Percentiles rank a stretch among this genome's conserved stretches.
Conservation (phyloP, 2,888 invertebrate genomes). For the Patella depressa region DNA sequence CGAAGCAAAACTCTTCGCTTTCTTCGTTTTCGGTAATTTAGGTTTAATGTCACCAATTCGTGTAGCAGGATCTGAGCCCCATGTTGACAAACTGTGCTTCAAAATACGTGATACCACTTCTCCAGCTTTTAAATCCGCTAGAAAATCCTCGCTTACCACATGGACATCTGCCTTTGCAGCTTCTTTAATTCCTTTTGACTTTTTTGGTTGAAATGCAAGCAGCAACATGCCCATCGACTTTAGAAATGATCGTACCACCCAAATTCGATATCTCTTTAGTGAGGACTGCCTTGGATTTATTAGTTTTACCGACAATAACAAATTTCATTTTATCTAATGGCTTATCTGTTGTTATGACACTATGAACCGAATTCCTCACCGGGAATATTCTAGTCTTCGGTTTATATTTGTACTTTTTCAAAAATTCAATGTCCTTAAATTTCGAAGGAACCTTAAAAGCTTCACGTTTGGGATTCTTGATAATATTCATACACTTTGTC, state of each 20-base stretch:
- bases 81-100: conserved; percentile 82
- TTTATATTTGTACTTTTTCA: conserved; percentile 72
- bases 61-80: conserved; percentile 76
- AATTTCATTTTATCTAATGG: conserved; percentile 84
- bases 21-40: not conserved
- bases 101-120: conserved; percentile 78
- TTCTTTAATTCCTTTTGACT: conserved; percentile 78
- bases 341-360: conserved; percentile 30
- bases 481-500: conserved; percentile 85
- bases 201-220: conserved; percentile 82
- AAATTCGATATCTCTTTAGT: conserved; percentile 80
- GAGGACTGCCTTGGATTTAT: conserved; percentile 75
- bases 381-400: conserved; percentile 68
- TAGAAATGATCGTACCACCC: conserved; percentile 82
- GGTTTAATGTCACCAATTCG: conserved; percentile 6
- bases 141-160: conserved; percentile 81
- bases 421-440: conserved; percentile 73
- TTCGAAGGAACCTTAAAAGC: conserved; percentile 80
- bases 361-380: conserved; percentile 57
- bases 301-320: conserved; percentile 74
- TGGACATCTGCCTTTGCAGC: conserved; percentile 82
- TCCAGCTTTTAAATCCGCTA: conserved; percentile 76
- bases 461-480: conserved; percentile 81
- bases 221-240: conserved; percentile 78
- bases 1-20: no score